A percentile compares a stretch with the other conserved stretches of the same genome.
Evolutionary conservation across 2,113 vertebrate genomes (phyloP).

Genomic region (Porphyrio hochstetteri): DNA sequence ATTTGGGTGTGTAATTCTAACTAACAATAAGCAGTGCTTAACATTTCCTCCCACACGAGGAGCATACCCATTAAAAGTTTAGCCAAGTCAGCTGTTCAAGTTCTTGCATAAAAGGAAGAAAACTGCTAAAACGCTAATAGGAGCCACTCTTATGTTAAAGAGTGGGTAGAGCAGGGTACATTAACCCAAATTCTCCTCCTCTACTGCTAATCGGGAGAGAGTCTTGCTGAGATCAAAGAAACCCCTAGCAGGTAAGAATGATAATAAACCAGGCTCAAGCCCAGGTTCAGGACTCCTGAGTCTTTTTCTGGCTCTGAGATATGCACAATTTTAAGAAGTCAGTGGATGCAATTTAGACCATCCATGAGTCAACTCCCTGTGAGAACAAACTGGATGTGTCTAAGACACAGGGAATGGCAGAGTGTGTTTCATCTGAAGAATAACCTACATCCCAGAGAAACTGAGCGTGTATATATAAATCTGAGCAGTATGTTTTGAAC

Average conservation of each 20-base stretch:
- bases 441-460: not conserved
- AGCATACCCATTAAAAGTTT: constrained; percentile 44
- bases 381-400: not conserved
- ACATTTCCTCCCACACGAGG: constrained; percentile 48
- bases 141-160: constrained; percentile 21
- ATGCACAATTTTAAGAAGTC: not conserved
- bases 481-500: not conserved
- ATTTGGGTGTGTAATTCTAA: constrained; percentile 44
- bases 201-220: not conserved
- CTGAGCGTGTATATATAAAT: not conserved
- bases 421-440: not conserved
- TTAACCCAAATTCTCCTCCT: constrained; percentile 10
- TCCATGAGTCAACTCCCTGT: not conserved
- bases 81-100: constrained; percentile 45
- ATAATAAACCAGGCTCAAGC: not conserved
- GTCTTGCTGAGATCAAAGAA: constrained; percentile 27
- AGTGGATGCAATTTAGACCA: not conserved
- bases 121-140: constrained; percentile 7
- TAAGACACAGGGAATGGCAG: not conserved
- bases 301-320: not conserved
- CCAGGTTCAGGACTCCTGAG: not conserved
- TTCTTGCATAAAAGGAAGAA: constrained; percentile 42
- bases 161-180: not conserved
- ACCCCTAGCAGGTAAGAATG: not conserved
- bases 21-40: constrained; percentile 55